Evolutionary conservation across 1,140 invertebrate genomes (phyloP).

Genomic region (Frieseomelitta varia): DNA sequence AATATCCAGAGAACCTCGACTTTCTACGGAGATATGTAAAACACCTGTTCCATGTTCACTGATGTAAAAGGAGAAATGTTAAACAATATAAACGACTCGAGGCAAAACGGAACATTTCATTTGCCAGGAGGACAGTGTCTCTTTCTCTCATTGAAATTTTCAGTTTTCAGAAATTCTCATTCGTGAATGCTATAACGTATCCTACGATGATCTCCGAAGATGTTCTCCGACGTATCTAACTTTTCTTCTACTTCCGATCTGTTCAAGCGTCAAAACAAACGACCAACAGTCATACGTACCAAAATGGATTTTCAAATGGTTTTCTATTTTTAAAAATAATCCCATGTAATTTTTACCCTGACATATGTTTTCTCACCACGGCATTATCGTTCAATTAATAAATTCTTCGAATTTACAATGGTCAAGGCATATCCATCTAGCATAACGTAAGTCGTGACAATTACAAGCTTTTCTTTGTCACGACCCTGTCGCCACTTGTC

Average conservation of each 20-base stretch:
- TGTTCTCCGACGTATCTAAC: background rate
- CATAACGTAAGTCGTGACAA: background rate
- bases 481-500: background rate
- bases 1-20: background rate
- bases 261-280: background rate
- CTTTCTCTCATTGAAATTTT: no score
- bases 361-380: background rate
- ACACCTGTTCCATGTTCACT: background rate
- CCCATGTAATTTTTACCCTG: background rate
- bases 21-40: constrained; percentile 3
- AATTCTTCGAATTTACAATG: background rate
- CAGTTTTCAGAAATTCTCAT: background rate
- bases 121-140: background rate
- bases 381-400: background rate
- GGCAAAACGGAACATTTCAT: background rate
- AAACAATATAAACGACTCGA: background rate
- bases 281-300: background rate
- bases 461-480: background rate
- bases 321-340: background rate
- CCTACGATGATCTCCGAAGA: background rate
- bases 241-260: background rate
- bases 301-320: background rate
- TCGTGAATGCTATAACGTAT: background rate
- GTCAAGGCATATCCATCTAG: background rate
- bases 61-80: background rate